Base-by-base conservation (phyloP, 2,888 invertebrate genomes). In the Limnephilus rhombicus region DNA sequence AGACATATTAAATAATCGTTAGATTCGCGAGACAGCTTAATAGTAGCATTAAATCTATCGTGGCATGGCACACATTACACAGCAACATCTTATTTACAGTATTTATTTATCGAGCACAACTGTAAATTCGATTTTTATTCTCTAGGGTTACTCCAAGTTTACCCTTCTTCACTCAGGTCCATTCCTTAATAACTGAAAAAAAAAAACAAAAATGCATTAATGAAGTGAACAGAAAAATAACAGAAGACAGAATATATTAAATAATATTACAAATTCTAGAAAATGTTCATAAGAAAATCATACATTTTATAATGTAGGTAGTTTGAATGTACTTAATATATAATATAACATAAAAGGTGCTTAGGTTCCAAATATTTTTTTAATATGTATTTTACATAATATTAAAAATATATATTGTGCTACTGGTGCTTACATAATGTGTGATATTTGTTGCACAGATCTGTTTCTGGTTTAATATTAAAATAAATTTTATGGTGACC, bases 51-150 rank as follows among this genome's bases (percentile, higher is more conserved):
- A 85, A 80, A 89, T 91, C 81, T 89, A 90, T 92, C 68, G 92
- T 92, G 92, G 93, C 93, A 93, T 93, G 93, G 93, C 93, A 93
- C 93, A 92, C 92, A 88, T 90, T 92, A 92, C 92, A 92, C 93
- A 92, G 92, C 93, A 92, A 92, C 90, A 89, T 93, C 93, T 41
- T 89, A 91, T 90, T 92, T 90, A 91, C 90, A 92, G 90, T 86
- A 81, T 87, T 90, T 93, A 92, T 87, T 87, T 90, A 85, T 90
- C 45, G 82, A 89, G 34, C 37, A 91, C 89, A 92, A 92, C 91
- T 90, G 89, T 92, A 80, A 91, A 91, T 81, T 88, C 37, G 85
- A 92, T 85, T 90, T 81, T 80, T 68, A 85, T 82, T 68, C 68
- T 83, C 83, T 80, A 80, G 31, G 37, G 83, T 68, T 9, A 68